Base-by-base conservation (phyloP, 2,888 invertebrate species). In the Bellardia bayeri region DNA sequence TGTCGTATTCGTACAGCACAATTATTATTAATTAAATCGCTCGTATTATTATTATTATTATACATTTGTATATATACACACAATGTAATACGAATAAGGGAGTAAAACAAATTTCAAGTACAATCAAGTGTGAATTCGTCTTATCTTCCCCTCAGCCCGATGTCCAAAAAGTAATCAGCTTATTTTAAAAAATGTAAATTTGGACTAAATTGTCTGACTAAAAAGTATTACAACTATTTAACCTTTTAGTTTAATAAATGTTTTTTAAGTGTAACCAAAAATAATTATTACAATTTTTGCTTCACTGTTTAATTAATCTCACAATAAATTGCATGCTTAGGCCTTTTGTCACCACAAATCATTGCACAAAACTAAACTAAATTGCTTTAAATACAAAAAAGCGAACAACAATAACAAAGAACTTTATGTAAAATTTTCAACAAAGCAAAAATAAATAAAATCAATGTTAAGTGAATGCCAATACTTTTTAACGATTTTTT, bases 381-480 rank as follows among this genome's bases (percentile, higher is more conserved):
- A 78, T 74, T 78, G 74, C 78, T 82, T 72, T 74, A 33, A 56
- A 81, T 68, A 42, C 51, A 79, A 69, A n/a, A 75, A 49, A 42
- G 11, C 45, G 54, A 72, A 33, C n/a, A 64, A 78, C 8, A 42
- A 61, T 33, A 51, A 61, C 37, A 13, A 40, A 63, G 11, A 30
- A 42, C 71, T 80, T 42, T 63, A 80, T 80, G 80, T 78, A 72
- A 86, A 79, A 66, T 64, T 42, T 58, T 16, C 72, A 66, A 51
- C 37, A 56, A 3, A 14, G 64, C 13, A 37, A 51, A 80, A 61
- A 37, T 23, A 23, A 23, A 23, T 23, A 85, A 49, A 81, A 75
- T 82, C 76, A 82, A 76, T 79, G 82, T 86, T 79, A 82, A 86
- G 82, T 86, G 74, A 86, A 86, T 86, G 82, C 74, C 74, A 82